phyloP scores from a whole-genome alignment of 2,888 invertebrate species.

The Ormia ochracea region DNA sequence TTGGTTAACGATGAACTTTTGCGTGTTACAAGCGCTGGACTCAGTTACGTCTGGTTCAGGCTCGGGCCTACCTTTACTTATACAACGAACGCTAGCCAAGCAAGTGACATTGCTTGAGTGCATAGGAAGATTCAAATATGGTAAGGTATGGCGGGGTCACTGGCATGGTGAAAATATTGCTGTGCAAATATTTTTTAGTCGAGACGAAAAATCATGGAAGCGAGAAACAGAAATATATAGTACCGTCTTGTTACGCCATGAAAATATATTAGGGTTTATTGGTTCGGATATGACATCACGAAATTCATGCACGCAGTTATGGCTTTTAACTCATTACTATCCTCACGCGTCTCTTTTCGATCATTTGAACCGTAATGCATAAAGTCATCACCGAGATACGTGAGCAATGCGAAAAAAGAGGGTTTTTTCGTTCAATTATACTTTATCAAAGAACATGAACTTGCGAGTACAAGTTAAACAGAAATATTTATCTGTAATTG shows the following conservation, averaged over 20 bases:
- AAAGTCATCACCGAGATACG: too few relatives aligned
- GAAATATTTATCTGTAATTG: background rate
- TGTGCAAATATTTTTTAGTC: slow-evolving; percentile 96
- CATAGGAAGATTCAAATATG: slow-evolving; percentile 85
- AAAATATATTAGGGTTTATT: slow-evolving; percentile 94
- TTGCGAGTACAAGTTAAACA: background rate
- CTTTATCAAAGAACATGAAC: background rate
- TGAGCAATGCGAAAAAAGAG: too few relatives aligned
- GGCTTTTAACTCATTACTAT: slow-evolving; percentile 96
- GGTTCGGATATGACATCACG: slow-evolving; percentile 96
- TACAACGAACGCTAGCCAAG: slow-evolving; percentile 94
- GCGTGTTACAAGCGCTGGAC: slow-evolving; percentile 87
- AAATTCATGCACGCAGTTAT: slow-evolving; percentile 92
- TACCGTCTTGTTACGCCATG: slow-evolving; percentile 92
- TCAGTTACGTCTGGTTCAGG: slow-evolving; percentile 95
- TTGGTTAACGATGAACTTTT: slow-evolving; percentile 80
- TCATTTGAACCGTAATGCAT: slow-evolving; percentile 85
- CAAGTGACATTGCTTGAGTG: slow-evolving; percentile 91
- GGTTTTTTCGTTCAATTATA: background rate
- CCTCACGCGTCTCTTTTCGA: slow-evolving; percentile 94
- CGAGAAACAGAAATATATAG: slow-evolving; percentile 95
- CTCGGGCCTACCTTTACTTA: slow-evolving; percentile 92
- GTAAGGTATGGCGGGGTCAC: slow-evolving; percentile 94
- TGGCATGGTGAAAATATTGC: slow-evolving; percentile 97
- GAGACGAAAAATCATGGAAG: slow-evolving; percentile 95